These are phyloP conservation scores for Callaeas wilsoni DNA, from an alignment of 2,113 vertebrate genomes.

Conservation along the genomic window DNA sequence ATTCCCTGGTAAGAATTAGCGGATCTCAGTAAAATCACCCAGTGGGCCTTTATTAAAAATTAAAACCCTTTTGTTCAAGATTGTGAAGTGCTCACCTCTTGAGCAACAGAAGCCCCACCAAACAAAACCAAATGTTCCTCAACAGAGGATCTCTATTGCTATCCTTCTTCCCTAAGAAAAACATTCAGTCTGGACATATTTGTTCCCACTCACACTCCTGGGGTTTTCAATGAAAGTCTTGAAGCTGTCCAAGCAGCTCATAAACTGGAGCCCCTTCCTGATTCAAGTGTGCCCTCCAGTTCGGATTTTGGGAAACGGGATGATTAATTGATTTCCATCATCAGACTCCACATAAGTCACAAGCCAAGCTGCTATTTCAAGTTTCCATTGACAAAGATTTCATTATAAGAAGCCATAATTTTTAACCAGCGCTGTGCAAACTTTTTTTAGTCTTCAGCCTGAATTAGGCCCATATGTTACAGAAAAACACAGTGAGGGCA, in stretches of 20 bases:
- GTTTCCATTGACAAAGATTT: slow-evolving; percentile 77
- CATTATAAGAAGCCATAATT: slow-evolving; percentile 77
- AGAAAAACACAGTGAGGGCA: slow-evolving; percentile 19
- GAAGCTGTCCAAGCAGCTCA: slow-evolving; percentile 32
- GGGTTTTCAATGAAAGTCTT: background rate
- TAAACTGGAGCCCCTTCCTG: slow-evolving; percentile 38
- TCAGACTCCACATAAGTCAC: slow-evolving; percentile 67
- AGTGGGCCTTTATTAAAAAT: background rate
- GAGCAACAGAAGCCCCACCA: background rate
- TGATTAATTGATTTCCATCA: slow-evolving; percentile 77
- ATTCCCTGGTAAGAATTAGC: background rate
- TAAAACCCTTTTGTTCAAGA: background rate
- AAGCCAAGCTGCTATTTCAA: slow-evolving; percentile 59
- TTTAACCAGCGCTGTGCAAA: slow-evolving; percentile 55
- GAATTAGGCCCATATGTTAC: slow-evolving; percentile 78
- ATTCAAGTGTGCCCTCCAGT: slow-evolving; percentile 57
- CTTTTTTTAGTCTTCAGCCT: slow-evolving; percentile 63
- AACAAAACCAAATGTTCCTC: background rate
- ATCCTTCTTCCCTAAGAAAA: slow-evolving; percentile 10
- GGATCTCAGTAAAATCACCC: background rate
- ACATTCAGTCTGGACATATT: background rate
- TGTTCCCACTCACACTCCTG: background rate
- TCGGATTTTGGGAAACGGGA: slow-evolving; percentile 57
- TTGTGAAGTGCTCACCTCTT: background rate
- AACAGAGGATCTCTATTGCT: background rate